A percentile compares a stretch with the other conserved stretches of the same genome.
Conservation (phyloP, 2,113 vertebrate genomes). For the Cygnus buccinator region DNA sequence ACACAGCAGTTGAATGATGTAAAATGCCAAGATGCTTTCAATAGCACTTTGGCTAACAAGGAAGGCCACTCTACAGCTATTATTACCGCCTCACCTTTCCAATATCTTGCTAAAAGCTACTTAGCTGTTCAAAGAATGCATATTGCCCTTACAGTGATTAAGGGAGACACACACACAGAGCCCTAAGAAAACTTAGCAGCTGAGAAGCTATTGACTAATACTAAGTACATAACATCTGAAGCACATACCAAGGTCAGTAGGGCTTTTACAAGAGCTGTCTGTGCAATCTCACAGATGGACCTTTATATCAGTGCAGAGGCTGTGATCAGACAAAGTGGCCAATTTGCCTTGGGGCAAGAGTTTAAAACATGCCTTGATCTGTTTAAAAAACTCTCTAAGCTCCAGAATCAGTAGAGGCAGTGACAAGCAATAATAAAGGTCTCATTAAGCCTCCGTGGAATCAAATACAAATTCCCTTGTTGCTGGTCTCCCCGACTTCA, state of each 20-base stretch:
- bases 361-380: conserved; percentile 57
- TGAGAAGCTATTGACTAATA: conserved; percentile 3
- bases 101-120: conserved; percentile 38
- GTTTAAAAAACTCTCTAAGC: conserved; percentile 37
- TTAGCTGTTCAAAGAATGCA: conserved; percentile 2
- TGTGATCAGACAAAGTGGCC: conserved; percentile 53
- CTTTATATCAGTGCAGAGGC: conserved; percentile 35
- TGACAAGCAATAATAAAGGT: conserved; percentile 44
- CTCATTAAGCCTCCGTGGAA: conserved; percentile 37
- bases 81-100: conserved; percentile 27
- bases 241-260: not conserved
- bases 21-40: conserved; percentile 6
- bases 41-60: not conserved
- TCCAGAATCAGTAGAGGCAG: conserved; percentile 8
- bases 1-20: not conserved
- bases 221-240: not conserved
- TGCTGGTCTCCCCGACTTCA: conserved; percentile 41
- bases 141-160: not conserved
- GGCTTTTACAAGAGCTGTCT: conserved; percentile 52
- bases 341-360: conserved; percentile 47
- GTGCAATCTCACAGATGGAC: conserved; percentile 45
- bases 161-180: not conserved
- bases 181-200: conserved; percentile 4
- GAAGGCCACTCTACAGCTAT: not conserved
- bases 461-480: conserved; percentile 59